Base-by-base conservation (phyloP, 2,888 invertebrate species). In the Tiliacea aurago region DNA sequence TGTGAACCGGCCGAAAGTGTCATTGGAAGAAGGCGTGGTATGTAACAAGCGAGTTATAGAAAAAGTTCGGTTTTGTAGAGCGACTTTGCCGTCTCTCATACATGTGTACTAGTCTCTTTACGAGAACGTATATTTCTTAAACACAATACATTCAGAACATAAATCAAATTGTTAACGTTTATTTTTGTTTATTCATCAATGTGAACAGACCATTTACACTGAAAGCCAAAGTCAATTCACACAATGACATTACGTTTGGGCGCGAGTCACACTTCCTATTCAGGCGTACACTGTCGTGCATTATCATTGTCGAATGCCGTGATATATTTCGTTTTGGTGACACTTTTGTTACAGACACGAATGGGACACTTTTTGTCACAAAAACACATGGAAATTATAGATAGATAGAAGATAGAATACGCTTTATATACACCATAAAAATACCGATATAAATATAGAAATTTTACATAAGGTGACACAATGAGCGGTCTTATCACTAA, bases 231-330 rank as follows among this genome's bases (percentile, higher is more conserved):
- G 28, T 61, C 76, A 55, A 76, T 69, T 69, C 41, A 51, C 55
- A 76, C 63, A 79, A 64, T 63, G 53, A 81, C 45, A 58, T 45
- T 61, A 80, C 81, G 67, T 68, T 78, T 76, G 81, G 43, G 58
- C 37, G 55, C 23, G 64, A 64, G 49, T 68, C 63, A 74, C 63
- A 58, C 55, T 66, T 80, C 23, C 49, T 41, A 61, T 78, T 81
- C 58, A 64, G 28, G 47, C 33, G 23, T 61, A 65, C 72, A 65
- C 56, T 74, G 69, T 49, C 69, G 43, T 74, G 74, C 77, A 69
- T 68, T 79, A 73, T 59, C 70, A 53, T 53, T 64, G 68, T 75
- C 49, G 63, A 67, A 80, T 20, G 53, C 4, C 28, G n/a, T 73
- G 47, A 76, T 74, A 53, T 49, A 67, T 73, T 53, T 75, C n/a